Percentiles rank a stretch among this genome's conserved stretches.
These are phyloP conservation scores for Urocyon cinereoargenteus DNA, from an alignment of 2,797 vertebrate species.

Conservation along the genomic window DNA sequence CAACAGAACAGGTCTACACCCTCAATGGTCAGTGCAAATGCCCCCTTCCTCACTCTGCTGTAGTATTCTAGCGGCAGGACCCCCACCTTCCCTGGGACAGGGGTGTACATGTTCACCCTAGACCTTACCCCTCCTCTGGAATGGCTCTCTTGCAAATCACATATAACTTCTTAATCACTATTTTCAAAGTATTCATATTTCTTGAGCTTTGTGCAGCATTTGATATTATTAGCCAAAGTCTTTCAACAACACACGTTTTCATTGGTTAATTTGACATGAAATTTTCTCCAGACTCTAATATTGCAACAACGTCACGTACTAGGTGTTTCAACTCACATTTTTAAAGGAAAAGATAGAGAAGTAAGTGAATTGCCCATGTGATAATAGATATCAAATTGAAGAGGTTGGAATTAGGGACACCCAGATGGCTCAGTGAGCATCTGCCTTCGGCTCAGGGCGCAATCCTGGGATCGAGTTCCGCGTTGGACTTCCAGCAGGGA, in stretches of 20 bases:
- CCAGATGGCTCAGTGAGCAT: too few species aligned
- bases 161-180: neutral
- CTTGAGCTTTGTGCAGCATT: neutral
- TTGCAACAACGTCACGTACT: neutral
- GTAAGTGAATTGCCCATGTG: neutral
- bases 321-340: neutral
- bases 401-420: neutral
- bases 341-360: neutral
- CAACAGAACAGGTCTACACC: neutral
- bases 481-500: too few species aligned
- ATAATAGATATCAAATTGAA: neutral
- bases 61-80: conserved; percentile 21
- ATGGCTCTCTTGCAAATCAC: neutral
- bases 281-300: neutral
- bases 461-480: too few species aligned
- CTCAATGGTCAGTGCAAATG: neutral
- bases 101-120: neutral
- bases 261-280: neutral
- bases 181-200: neutral
- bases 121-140: neutral
- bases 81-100: conserved; percentile 26
- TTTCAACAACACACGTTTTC: neutral
- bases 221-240: neutral
- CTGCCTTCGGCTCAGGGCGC: too few species aligned
- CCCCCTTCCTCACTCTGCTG: conserved; percentile 53